phyloP scores from a whole-genome alignment of 2,888 invertebrate genomes.

The Caenorhabditis sp. region DNA sequence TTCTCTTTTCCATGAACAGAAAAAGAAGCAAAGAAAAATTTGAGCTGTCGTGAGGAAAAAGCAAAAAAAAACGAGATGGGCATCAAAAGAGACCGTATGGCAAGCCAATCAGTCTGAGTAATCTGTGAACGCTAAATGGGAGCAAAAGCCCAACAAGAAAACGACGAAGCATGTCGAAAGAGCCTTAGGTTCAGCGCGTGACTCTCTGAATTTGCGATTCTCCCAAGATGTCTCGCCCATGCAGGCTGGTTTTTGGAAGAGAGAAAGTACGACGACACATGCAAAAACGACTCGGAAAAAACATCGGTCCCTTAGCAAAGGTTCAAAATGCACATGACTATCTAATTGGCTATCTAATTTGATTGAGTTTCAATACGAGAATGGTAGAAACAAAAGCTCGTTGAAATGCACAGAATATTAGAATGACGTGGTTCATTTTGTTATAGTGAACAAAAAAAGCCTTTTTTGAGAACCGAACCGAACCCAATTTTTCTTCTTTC shows the following conservation, averaged over 20 bases:
- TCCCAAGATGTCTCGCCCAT: constrained; percentile 34
- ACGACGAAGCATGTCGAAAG: constrained; percentile 18
- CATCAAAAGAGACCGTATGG: constrained; percentile 15
- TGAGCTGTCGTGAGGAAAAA: constrained; percentile 33
- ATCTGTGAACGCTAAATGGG: constrained; percentile 39
- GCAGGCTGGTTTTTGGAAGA: constrained; percentile 31
- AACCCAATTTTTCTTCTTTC: too few species aligned
- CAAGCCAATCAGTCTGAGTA: constrained; percentile 45
- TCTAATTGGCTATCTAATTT: constrained; percentile 27
- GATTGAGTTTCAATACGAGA: constrained; percentile 11
- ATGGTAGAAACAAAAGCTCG: constrained; percentile 5
- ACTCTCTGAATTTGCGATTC: constrained; percentile 47
- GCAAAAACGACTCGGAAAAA: constrained; percentile 5
- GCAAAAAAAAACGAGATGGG: constrained; percentile 15
- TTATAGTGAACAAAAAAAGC: neutral
- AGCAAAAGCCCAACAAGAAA: constrained; percentile 14
- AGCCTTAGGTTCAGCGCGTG: constrained; percentile 32
- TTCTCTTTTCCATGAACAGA: constrained; percentile 3
- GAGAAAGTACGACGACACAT: constrained; percentile 26
- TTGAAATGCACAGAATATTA: neutral
- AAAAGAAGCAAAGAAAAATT: constrained; percentile 24
- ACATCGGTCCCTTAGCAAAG: constrained; percentile 19
- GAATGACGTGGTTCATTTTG: constrained; percentile 9
- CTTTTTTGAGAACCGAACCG: too few species aligned
- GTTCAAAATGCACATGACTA: constrained; percentile 44